Conservation (phyloP, 1,140 invertebrate species). For the Camponotus floridanus region DNA sequence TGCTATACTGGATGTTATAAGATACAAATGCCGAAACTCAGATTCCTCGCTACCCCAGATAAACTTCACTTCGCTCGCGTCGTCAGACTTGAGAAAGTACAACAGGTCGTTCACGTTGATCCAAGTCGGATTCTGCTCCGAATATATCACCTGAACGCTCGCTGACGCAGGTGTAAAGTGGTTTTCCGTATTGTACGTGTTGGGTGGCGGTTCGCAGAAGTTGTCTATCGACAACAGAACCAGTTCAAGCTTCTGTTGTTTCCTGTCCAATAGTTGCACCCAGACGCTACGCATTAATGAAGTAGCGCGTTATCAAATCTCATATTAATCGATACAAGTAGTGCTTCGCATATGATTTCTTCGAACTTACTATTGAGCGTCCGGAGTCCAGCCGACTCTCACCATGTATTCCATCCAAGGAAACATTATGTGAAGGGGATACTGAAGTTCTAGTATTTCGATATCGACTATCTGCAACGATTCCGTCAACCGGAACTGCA, state of each 20-base stretch:
- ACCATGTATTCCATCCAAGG: constrained; percentile 98
- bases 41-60: constrained; percentile 97
- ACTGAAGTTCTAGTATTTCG: constrained; percentile 90
- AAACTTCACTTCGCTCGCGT: constrained; percentile 89
- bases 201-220: constrained; percentile 89
- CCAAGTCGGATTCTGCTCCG: constrained; percentile 93
- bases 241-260: constrained; percentile 93
- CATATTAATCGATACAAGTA: background rate
- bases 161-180: constrained; percentile 86
- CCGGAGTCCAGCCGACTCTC: constrained; percentile 96
- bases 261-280: constrained; percentile 94
- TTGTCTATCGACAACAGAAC: constrained; percentile 91
- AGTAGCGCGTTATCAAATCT: background rate
- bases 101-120: constrained; percentile 97
- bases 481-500: constrained; percentile 93
- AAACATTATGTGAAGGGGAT: constrained; percentile 92
- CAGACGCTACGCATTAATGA: constrained; percentile 91
- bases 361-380: constrained; percentile 92
- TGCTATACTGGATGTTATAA: constrained; percentile 88
- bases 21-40: constrained; percentile 96
- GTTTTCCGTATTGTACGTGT: constrained; percentile 86
- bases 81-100: constrained; percentile 91
- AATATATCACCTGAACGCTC: constrained; percentile 89
- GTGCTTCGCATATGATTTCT: background rate
- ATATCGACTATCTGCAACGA: constrained; percentile 89